Evolutionary conservation across 1,140 invertebrate genomes (phyloP), one percentile per base, ranked within the genome.

Genomic region (Aphis craccivora): DNA sequence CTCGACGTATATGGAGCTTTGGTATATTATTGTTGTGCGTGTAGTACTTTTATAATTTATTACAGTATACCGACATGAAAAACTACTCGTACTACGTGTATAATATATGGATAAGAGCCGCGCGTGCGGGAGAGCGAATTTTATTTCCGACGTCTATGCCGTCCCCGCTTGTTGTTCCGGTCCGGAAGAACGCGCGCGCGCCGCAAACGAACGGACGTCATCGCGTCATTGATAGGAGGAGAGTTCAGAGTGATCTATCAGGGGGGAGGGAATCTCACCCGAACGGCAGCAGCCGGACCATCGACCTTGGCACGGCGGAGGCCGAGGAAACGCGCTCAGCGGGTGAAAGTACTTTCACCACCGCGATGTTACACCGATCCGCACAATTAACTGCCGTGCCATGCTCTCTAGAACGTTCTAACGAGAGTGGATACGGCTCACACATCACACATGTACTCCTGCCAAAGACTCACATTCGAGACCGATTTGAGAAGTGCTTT

Each of bases 311-410:
- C 43, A 7, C 18, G 67, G 43, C 84, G 11, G 67, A 30, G 43
- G 30, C 35, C 51, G 48, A 55, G 45, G 89, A 90, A 90, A 90
- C 89, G 53, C 45, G 51, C 67, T 55, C 76, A 81, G 81, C 91
- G 91, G 81, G 91, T 92, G 91, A 92, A 92, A 92, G 91, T 84
- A 92, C 91, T 92, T 92, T 92, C 91, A 84, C 91, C 91, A 60
- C 55, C 25, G 55, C 25, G 91, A 91, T 37, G 90, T 91, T 91
- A 81, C 90, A 67, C 90, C 60, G 90, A 91, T 91, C 90, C 90
- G 90, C 91, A 53, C 76, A 92, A 92, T 92, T 92, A 92, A 92
- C 45, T 81, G 20, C 53, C 86, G 43, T 35, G 88, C 76, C 30
- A 81, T 91, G 90, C 90, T 91, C 90, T 91, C 90, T 91, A 91